Evolutionary conservation across 2,797 vertebrate species (phyloP).

Genomic region (Ambastaia sidthimunki): DNA sequence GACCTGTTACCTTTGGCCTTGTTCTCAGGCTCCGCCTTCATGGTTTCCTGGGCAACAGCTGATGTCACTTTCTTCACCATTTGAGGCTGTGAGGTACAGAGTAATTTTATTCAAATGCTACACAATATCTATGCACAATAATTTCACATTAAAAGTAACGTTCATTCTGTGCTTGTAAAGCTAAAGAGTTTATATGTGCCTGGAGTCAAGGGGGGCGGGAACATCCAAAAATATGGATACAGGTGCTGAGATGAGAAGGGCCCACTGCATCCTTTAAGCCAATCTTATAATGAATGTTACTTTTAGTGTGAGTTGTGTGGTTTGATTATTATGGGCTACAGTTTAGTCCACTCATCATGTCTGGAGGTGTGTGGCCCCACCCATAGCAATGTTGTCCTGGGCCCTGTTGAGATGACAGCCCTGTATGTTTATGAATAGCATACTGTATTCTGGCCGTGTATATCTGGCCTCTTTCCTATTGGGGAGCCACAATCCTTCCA

Average conservation of each 20-base stretch:
- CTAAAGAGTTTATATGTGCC: too few relatives aligned
- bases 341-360: neutral
- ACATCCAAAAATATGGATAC: neutral
- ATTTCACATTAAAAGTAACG: too few relatives aligned
- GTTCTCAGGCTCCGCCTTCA: slow-evolving; percentile 89
- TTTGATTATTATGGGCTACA: neutral
- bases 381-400: neutral
- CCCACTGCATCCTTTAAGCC: neutral
- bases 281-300: neutral
- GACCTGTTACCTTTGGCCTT: slow-evolving; percentile 86
- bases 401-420: neutral
- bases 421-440: slow-evolving; percentile 30
- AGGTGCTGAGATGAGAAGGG: neutral
- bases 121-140: too few relatives aligned
- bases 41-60: slow-evolving; percentile 79
- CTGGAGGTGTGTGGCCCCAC: neutral
- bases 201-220: neutral
- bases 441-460: slow-evolving; percentile 21
- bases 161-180: too few relatives aligned
- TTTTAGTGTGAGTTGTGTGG: neutral
- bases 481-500: slow-evolving; percentile 48
- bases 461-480: slow-evolving; percentile 26
- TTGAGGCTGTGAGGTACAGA: slow-evolving; percentile 58
- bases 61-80: slow-evolving; percentile 84
- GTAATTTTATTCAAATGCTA: slow-evolving; percentile 8